Evolutionary conservation across 1,140 invertebrate genomes (phyloP), one percentile per base, ranked within the genome.

Genomic region (Gonioctena quinquepunctata): DNA sequence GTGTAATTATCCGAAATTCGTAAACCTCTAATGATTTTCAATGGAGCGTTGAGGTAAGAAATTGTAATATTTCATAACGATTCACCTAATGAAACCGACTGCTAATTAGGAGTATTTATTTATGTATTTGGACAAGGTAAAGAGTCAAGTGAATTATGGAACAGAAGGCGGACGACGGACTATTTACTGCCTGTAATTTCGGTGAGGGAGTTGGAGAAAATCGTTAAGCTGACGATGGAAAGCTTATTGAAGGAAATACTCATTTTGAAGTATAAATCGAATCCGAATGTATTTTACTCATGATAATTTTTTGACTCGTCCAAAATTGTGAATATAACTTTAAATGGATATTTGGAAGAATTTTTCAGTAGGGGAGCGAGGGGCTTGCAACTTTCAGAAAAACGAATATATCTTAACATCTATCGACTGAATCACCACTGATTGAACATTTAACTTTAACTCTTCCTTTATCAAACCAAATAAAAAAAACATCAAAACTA

Each of bases 61-160:
- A 63, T 63, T 63, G 49, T 48, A 63, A 63, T 63, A 63, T 63
- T 63, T 63, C 61, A 28, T 63, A 63, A 63, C 27, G 61, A 63
- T 48, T 63, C 61, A 22, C 27, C 19, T 63, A 49, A 63, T 63
- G 61, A 63, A 26, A 16, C 28, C 21, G 27, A 49, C 28, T 33
- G 18, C 28, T 63, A 49, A 63, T 63, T 63, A 63, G 42, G 18
- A 28, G 28, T 28, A 28, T 63, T 63, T 63, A 63, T 63, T 63
- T 63, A 63, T 63, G 61, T 63, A 63, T 49, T 63, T 63, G 61
- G 23, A 63, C 33, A 63, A 50, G 61, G 61, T 63, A 63, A 63
- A 63, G 61, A 63, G 33, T 48, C 61, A 21, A 16, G 6, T 63
- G 42, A 63, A 63, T 63, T 28, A 63, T 63, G 42, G 25, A 63